Evolutionary conservation across 92 coral and sea anemone species (phyloP).

Genomic region (Pocillopora grandis): DNA sequence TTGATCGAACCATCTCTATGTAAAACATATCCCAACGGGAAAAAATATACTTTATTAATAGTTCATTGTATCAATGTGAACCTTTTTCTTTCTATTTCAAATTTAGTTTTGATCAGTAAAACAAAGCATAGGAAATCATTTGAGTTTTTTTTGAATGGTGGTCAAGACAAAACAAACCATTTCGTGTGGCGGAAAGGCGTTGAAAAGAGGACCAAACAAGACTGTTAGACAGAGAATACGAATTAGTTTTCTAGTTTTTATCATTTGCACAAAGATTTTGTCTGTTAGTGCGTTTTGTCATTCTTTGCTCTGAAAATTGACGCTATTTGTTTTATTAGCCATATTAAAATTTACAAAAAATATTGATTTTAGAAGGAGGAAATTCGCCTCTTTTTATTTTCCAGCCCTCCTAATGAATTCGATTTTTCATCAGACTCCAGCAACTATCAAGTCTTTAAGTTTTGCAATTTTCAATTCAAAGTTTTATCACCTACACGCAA

Average conservation of each 20-base stretch:
- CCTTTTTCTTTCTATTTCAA: too few species aligned
- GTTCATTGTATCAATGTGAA: too few species aligned
- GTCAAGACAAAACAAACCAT: too few species aligned
- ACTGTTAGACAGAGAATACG: neutral
- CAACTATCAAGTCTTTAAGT: conserved; percentile 15
- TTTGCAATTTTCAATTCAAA: conserved; percentile 7
- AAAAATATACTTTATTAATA: too few species aligned
- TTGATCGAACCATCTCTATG: too few species aligned
- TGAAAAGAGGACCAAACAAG: neutral
- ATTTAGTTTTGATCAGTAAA: too few species aligned
- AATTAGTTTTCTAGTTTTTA: neutral
- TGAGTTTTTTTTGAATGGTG: too few species aligned
- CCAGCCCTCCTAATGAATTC: conserved; percentile 3
- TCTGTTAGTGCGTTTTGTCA: neutral
- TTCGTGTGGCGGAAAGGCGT: too few species aligned
- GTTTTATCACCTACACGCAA: conserved; percentile 33
- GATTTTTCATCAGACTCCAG: conserved; percentile 1
- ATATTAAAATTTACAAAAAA: neutral
- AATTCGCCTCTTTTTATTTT: neutral
- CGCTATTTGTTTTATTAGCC: conserved; percentile 1
- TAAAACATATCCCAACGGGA: too few species aligned
- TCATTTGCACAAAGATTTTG: neutral
- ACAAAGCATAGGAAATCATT: too few species aligned
- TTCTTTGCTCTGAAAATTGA: conserved; percentile 16
- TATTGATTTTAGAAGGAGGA: conserved; percentile 6